These are phyloP conservation scores for Thrips palmi DNA, from an alignment of 1,140 invertebrate species.

Conservation along the genomic window DNA sequence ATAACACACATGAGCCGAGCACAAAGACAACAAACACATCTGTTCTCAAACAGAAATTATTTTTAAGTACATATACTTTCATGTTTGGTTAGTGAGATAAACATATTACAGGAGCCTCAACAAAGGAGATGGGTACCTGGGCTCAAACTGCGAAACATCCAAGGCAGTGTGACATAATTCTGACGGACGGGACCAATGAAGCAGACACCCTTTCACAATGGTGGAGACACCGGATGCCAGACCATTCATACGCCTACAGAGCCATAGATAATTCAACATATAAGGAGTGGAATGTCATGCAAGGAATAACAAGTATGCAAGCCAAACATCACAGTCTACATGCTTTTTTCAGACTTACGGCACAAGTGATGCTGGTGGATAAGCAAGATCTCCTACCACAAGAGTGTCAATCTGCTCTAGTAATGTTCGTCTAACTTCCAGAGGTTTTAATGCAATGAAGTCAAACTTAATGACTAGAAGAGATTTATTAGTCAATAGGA, in stretches of 20 bases:
- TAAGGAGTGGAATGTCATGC: not conserved
- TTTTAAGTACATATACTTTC: too few relatives aligned
- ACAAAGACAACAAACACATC: too few relatives aligned
- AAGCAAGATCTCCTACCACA: conserved; percentile 52
- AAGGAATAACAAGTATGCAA: not conserved
- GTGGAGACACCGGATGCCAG: conserved; percentile 46
- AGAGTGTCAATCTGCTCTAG: conserved; percentile 48
- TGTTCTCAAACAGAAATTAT: too few relatives aligned
- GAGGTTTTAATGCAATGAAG: conserved; percentile 55
- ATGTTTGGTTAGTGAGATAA: too few relatives aligned
- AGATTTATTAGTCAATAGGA: conserved; percentile 48
- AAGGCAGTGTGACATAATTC: conserved; percentile 26
- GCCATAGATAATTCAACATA: not conserved
- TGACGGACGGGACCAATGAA: conserved; percentile 25
- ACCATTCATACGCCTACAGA: conserved; percentile 42
- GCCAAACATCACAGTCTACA: conserved; percentile 4
- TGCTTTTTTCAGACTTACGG: conserved; percentile 43
- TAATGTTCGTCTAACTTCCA: conserved; percentile 44
- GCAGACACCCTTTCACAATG: conserved; percentile 44
- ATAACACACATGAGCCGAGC: too few relatives aligned
- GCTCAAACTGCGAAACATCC: conserved; percentile 37
- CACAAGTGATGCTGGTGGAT: conserved; percentile 54
- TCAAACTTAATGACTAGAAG: conserved; percentile 64
- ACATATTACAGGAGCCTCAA: too few relatives aligned
- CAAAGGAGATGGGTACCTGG: too few relatives aligned